A percentile compares a stretch with the other conserved stretches of the same genome.
Evolutionary conservation across 2,888 invertebrate species (phyloP).

Genomic region (Chromoteleia sp.): DNA sequence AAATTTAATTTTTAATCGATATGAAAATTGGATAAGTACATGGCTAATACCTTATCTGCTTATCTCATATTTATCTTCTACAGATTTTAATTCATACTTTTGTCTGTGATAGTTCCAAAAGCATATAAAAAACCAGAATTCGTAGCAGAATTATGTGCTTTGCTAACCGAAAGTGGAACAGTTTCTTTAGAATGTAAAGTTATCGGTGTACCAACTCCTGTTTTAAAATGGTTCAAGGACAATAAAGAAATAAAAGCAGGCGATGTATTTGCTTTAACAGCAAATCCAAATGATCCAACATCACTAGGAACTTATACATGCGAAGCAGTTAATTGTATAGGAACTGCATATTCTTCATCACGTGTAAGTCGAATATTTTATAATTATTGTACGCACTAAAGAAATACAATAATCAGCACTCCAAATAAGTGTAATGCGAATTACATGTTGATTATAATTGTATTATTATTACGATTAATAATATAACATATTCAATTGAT

Average conservation of each 20-base stretch:
- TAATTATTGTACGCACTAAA: too few species aligned
- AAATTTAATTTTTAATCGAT: too few species aligned
- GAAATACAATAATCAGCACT: too few species aligned
- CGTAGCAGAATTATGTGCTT: conserved; percentile 92
- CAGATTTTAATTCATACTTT: too few species aligned
- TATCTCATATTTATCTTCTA: too few species aligned
- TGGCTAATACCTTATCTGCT: too few species aligned
- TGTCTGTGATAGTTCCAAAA: conserved; percentile 89
- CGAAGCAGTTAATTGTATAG: conserved; percentile 95
- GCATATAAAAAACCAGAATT: conserved; percentile 95
- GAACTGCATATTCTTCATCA: conserved; percentile 92
- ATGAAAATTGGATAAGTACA: too few species aligned
- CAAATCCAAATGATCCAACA: conserved; percentile 93
- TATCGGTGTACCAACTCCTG: conserved; percentile 94
- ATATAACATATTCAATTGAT: neutral
- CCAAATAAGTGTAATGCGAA: too few species aligned
- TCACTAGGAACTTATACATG: conserved; percentile 95
- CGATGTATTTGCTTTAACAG: conserved; percentile 94
- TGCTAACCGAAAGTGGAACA: conserved; percentile 94
- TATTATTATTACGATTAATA: too few species aligned
- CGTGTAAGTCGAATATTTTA: conserved; percentile 83
- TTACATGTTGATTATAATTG: too few species aligned
- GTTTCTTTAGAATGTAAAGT: conserved; percentile 97
- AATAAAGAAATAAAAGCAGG: conserved; percentile 95
- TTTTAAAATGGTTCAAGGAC: conserved; percentile 92